Evolutionary conservation across 2,888 invertebrate species (phyloP), one percentile per base, ranked within the genome.

Genomic region (Liodrosophila aerea): DNA sequence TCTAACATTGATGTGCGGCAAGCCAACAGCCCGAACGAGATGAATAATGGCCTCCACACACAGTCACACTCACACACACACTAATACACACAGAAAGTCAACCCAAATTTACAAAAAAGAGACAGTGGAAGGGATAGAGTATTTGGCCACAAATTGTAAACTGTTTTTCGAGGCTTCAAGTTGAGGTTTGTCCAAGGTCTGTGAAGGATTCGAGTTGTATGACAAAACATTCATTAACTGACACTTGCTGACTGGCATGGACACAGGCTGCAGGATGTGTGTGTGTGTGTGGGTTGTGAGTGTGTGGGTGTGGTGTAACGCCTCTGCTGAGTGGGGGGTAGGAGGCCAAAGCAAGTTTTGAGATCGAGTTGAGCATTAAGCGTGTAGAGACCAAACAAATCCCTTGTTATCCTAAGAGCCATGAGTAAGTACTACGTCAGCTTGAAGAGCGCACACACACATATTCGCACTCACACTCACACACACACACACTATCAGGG

Each of bases 151-250:
- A 53, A 34, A 58, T 16, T 53, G 58, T 52, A 53, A 64, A 60
- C 53, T 47, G 69, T 50, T 45, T 39, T 27, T 31, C 22, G 22
- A 22, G 49, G 51, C 7, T 30, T 47, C 13, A 29, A 50, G 51
- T 52, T 58, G 34, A 41, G 50, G 56, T 49, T 60, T 50, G 59
- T 63, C 44, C 47, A 40, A 50, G 53, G 66, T 64, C 54, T 33
- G 47, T 54, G 40, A 65, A 64, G 64, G 63, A 57, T 72, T 57
- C 58, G 56, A 64, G 64, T 47, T 52, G 61, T 73, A 68, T 73
- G 76, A 67, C 73, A 76, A 73, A 76, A 76, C 76, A 76, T 76
- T 76, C 76, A 76, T 76, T 76, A 76, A 71, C 73, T 73, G 75
- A 73, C 74, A 75, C 76, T 76, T 76, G 62, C 59, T 22, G 22